Evolutionary conservation across 2,113 vertebrate genomes (phyloP).

Genomic region (Sturnira hondurensis): DNA sequence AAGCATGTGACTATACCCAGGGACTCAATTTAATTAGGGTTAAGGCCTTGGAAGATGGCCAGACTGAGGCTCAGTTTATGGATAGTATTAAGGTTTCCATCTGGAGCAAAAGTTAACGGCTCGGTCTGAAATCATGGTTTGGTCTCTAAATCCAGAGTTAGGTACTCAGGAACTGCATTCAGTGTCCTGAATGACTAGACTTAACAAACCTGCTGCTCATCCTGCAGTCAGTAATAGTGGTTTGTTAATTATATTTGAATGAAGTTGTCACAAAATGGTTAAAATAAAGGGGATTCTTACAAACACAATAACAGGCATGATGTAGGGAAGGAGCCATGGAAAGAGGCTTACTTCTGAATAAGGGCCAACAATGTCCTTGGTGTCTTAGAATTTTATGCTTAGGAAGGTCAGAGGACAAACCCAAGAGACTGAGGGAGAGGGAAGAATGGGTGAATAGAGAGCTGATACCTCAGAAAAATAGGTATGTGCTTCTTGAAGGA

Average conservation of each 20-base stretch:
- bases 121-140: neutral
- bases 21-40: neutral
- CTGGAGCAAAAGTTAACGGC: neutral
- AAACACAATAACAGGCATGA: neutral
- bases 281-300: neutral
- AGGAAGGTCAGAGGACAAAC: neutral
- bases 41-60: neutral
- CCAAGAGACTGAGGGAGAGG: neutral
- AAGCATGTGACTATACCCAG: neutral
- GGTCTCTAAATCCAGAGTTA: neutral
- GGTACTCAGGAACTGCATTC: neutral
- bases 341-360: neutral
- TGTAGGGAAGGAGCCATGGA: neutral
- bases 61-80: neutral
- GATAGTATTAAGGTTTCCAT: neutral
- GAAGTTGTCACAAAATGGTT: neutral
- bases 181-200: neutral
- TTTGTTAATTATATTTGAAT: constrained; percentile 19
- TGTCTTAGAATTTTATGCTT: neutral
- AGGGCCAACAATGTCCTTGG: neutral
- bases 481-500: neutral
- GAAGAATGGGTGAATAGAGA: neutral
- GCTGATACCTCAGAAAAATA: neutral
- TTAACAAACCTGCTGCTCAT: neutral
- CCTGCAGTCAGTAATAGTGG: neutral